A percentile compares a stretch with the other conserved stretches of the same genome.
Conservation (phyloP, 2,113 vertebrate genomes). For the Microcebus griseorufus region DNA sequence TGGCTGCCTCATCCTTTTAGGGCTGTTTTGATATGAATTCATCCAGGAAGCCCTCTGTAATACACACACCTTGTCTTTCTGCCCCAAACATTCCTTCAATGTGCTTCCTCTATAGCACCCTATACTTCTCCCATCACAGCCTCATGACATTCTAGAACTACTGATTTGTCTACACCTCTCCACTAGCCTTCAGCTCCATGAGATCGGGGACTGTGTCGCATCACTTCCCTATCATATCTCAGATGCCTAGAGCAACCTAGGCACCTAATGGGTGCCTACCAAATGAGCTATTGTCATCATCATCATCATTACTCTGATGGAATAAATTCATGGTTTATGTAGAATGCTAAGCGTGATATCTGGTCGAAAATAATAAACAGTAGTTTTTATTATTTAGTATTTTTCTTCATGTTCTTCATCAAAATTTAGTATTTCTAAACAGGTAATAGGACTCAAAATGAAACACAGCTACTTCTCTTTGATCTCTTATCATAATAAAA, state of each 20-base stretch:
- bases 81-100: neutral
- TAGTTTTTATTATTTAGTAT: constrained; percentile 4
- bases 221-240: neutral
- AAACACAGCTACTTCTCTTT: neutral
- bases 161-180: neutral
- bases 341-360: neutral
- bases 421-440: constrained; percentile 24
- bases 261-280: neutral
- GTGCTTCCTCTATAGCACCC: neutral
- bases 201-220: neutral
- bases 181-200: neutral
- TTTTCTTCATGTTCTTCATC: neutral
- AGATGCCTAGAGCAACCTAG: neutral
- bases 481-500: neutral
- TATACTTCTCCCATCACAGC: neutral
- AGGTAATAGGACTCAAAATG: neutral
- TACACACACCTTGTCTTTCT: neutral
- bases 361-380: neutral
- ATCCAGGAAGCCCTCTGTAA: neutral
- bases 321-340: neutral
- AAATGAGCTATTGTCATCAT: neutral
- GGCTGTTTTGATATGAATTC: neutral
- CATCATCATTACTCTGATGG: neutral
- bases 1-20: neutral
- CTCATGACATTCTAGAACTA: neutral